Evolutionary conservation across 2,113 vertebrate species (phyloP).

Genomic region (Maccullochella peelii): DNA sequence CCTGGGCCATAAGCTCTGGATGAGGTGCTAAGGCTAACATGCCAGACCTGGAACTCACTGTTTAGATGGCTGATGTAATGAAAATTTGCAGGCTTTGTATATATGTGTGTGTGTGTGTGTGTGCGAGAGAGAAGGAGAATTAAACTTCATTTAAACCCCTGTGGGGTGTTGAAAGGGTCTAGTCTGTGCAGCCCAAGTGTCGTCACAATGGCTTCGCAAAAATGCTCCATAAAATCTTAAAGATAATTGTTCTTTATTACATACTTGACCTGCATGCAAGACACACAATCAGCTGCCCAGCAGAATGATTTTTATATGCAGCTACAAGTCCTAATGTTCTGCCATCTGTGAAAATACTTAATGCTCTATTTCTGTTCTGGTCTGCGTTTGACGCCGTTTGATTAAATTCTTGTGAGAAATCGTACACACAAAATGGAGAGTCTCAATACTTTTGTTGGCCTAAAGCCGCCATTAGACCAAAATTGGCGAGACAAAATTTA

Average conservation of each 20-base stretch:
- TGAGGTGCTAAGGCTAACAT: slow-evolving; percentile 55
- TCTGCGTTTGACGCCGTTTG: slow-evolving; percentile 24
- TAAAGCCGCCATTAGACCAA: slow-evolving; percentile 22
- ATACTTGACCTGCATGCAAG: slow-evolving; percentile 44
- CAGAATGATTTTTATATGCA: slow-evolving; percentile 47
- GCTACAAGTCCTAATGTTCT: slow-evolving; percentile 49
- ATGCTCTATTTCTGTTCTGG: slow-evolving; percentile 60
- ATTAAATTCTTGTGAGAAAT: slow-evolving; percentile 53
- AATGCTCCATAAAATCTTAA: slow-evolving; percentile 45
- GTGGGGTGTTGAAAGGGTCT: slow-evolving; percentile 32
- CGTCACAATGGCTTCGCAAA: slow-evolving; percentile 37
- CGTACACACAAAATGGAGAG: slow-evolving; percentile 27
- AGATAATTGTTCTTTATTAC: slow-evolving; percentile 62
- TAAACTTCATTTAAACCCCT: slow-evolving; percentile 58
- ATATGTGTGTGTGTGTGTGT: slow-evolving; percentile 22
- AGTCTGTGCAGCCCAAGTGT: slow-evolving; percentile 36
- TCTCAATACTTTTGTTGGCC: slow-evolving; percentile 55
- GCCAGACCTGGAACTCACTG: slow-evolving; percentile 54
- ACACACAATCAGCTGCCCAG: slow-evolving; percentile 39
- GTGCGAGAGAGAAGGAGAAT: slow-evolving; percentile 23
- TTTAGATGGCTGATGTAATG: slow-evolving; percentile 65
- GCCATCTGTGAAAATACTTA: slow-evolving; percentile 71
- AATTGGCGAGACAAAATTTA: slow-evolving; percentile 28
- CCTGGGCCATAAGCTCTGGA: slow-evolving; percentile 54
- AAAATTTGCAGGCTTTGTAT: slow-evolving; percentile 37